These are phyloP conservation scores for Apeira syringaria DNA, from an alignment of 2,888 invertebrate species.

Conservation along the genomic window DNA sequence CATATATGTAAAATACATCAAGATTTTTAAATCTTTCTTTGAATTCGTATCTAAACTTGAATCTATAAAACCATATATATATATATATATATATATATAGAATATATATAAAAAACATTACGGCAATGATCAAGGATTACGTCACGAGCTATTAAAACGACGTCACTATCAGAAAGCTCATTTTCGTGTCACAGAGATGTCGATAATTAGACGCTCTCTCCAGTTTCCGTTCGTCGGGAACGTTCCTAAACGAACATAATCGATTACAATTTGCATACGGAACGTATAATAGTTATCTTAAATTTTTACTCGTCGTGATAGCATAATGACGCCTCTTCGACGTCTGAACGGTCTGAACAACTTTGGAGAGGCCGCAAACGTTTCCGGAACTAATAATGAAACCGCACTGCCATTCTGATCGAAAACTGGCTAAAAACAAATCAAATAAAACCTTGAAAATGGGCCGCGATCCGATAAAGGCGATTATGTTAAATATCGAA, in stretches of 20 bases:
- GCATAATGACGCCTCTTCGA: conserved; percentile 33
- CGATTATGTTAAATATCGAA: conserved; percentile 10
- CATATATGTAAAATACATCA: too few relatives aligned
- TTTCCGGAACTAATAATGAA: conserved; percentile 21
- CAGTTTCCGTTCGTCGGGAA: conserved; percentile 13
- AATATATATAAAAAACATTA: too few relatives aligned
- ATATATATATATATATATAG: too few relatives aligned
- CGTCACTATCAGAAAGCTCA: conserved; percentile 24
- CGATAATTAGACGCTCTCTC: conserved; percentile 22
- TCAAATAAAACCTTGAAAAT: conserved; percentile 6
- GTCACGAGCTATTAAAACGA: conserved; percentile 12
- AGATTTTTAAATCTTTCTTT: too few relatives aligned
- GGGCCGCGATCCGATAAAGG: conserved; percentile 11
- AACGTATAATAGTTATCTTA: conserved; percentile 47
- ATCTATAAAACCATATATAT: too few relatives aligned
- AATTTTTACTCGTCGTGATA: conserved; percentile 41
- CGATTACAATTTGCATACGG: conserved; percentile 55
- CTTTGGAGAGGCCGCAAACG: neutral
- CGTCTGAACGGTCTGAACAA: conserved; percentile 3
- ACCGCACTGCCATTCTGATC: conserved; percentile 11
- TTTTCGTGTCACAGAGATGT: conserved; percentile 23
- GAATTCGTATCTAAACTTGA: too few relatives aligned
- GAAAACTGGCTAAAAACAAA: conserved; percentile 2
- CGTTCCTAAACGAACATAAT: conserved; percentile 38
- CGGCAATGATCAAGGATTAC: conserved; percentile 3